Base-by-base conservation (phyloP, 2,113 vertebrate species). In the Grus americana region DNA sequence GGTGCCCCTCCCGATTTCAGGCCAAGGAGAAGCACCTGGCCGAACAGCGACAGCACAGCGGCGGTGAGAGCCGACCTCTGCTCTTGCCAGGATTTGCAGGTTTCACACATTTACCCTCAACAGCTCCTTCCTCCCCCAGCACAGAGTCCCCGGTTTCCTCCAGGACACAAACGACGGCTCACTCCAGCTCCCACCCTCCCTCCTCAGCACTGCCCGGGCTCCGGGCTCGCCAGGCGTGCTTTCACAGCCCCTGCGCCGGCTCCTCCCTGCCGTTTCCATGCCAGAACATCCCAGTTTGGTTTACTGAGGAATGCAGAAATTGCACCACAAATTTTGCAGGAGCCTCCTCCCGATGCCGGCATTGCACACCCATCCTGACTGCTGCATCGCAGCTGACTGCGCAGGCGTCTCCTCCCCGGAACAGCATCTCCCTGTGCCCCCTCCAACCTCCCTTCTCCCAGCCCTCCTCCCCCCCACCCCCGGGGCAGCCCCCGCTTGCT, bases 321-420 rank as follows among this genome's bases (percentile, higher is more conserved):
- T 10, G 7, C 30, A 30, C 13, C 12, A 27, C 15, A 15, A 21
- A 15, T 46, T 47, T 21, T 47, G 18, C 27, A 57, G 26, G 27
- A 85, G 6, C 10, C 24, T 67, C 6, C 7, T 52, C 27, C 38
- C 0, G 0, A 7, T 14, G n/a, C 7, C 8, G 2, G 20, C 1
- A 0, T 4, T 27, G 15, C 4, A 12, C 5, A 4, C 8, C 15
- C 5, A 3, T 40, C 38, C 50, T 2, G 9, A 7, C 11, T 9
- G 27, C 23, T 9, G 10, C 34, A 61, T 13, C 26, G 10, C 63
- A 71, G 36, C 17, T 15, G 0, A 15, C 10, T 4, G 5, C 6
- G 3, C 24, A 15, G 16, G 12, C 8, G 6, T 12, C 52, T 44
- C 30, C 46, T 17, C 19, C 47, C 21, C 2, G 0, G 17, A 27